A percentile compares a stretch with the other conserved stretches of the same genome.
Evolutionary conservation across 2,888 invertebrate species (phyloP).

Genomic region (Gymnoscelis rufifasciata): DNA sequence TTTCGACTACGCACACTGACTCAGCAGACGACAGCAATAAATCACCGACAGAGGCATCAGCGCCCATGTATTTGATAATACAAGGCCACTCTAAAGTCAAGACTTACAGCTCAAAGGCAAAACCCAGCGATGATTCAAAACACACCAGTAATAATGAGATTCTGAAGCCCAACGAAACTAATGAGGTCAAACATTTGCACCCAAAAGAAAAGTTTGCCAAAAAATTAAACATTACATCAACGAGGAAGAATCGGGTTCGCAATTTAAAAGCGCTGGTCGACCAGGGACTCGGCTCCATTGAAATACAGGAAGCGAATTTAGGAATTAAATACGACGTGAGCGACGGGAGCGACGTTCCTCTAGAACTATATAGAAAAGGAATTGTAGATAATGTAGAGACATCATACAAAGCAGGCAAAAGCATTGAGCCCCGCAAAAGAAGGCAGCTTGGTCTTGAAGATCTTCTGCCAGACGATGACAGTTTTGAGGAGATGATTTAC

Average conservation of each 20-base stretch:
- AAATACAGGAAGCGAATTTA: slow-evolving; percentile 78
- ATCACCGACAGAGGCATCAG: slow-evolving; percentile 63
- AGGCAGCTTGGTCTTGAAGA: slow-evolving; percentile 66
- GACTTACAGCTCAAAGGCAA: slow-evolving; percentile 84
- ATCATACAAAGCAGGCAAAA: slow-evolving; percentile 41
- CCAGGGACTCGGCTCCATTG: slow-evolving; percentile 69
- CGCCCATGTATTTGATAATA: slow-evolving; percentile 87
- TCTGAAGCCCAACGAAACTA: slow-evolving; percentile 68
- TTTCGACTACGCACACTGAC: slow-evolving; percentile 73
- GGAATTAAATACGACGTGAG: slow-evolving; percentile 79
- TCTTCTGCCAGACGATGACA: slow-evolving; percentile 64
- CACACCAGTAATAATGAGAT: slow-evolving; percentile 71
- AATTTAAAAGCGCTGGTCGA: slow-evolving; percentile 61
- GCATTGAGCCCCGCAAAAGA: slow-evolving; percentile 43
- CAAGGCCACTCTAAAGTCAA: slow-evolving; percentile 93
- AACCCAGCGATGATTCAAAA: slow-evolving; percentile 58
- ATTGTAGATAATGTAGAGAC: slow-evolving; percentile 78
- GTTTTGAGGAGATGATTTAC: slow-evolving; percentile 62
- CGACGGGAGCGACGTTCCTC: slow-evolving; percentile 70
- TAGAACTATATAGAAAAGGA: slow-evolving; percentile 80
- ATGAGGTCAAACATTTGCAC: slow-evolving; percentile 80
- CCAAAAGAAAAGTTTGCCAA: slow-evolving; percentile 58
- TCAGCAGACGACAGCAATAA: slow-evolving; percentile 37
- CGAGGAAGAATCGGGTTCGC: slow-evolving; percentile 50
- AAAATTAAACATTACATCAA: slow-evolving; percentile 45